Evolutionary conservation across 1,140 invertebrate genomes (phyloP).

Genomic region (Caerostris extrusa): DNA sequence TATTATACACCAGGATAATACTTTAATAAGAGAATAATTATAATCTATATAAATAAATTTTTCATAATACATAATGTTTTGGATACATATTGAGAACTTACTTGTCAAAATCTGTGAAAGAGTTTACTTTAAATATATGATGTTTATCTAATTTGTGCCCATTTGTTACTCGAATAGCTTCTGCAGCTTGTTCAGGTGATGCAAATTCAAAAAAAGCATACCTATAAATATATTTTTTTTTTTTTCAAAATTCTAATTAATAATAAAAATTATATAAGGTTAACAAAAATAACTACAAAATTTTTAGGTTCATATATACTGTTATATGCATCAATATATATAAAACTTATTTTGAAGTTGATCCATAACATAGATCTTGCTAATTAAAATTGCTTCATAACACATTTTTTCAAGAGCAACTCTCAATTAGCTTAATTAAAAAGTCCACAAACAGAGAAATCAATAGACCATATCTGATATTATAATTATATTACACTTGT

Average conservation of each 20-base stretch:
- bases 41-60: background rate
- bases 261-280: background rate
- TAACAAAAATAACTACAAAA: background rate
- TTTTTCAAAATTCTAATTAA: background rate
- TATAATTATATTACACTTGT: too few relatives aligned
- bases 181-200: conserved; percentile 89
- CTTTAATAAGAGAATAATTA: background rate
- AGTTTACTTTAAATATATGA: conserved; percentile 96
- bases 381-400: too few relatives aligned
- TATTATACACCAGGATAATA: background rate
- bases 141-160: conserved; percentile 98
- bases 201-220: conserved; percentile 97
- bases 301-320: background rate
- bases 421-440: too few relatives aligned
- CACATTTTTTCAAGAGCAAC: too few relatives aligned
- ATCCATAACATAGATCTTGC: too few relatives aligned
- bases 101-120: conserved; percentile 98
- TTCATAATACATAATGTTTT: background rate
- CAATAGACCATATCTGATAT: too few relatives aligned
- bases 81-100: conserved; percentile 82
- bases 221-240: conserved; percentile 79
- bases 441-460: too few relatives aligned
- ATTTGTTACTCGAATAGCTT: conserved; percentile 93
- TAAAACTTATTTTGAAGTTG: too few relatives aligned
- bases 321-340: too few relatives aligned